Evolutionary conservation across 1,140 invertebrate genomes (phyloP).

Genomic region (Xylocopa sonorina): DNA sequence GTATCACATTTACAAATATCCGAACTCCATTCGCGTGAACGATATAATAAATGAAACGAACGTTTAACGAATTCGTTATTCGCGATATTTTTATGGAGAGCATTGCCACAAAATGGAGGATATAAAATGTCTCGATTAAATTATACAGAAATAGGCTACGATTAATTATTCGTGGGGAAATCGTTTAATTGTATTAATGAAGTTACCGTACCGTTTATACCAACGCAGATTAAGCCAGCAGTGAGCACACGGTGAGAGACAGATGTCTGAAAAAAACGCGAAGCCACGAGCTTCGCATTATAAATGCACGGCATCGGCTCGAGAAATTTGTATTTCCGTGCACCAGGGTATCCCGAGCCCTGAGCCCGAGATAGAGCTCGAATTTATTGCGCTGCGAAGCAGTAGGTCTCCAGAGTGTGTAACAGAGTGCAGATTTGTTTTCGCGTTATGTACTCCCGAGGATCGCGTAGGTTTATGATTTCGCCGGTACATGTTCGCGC

Average conservation of each 20-base stretch:
- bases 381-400: constrained; percentile 17
- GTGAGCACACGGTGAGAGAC: too few relatives aligned
- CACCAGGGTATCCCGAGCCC: not conserved
- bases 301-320: constrained; percentile 15
- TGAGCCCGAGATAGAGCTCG: not conserved
- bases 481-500: not conserved
- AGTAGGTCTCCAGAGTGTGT: constrained; percentile 18
- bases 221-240: not conserved
- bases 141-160: too few relatives aligned
- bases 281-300: not conserved
- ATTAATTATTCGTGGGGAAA: too few relatives aligned
- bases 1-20: too few relatives aligned
- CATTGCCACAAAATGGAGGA: too few relatives aligned
- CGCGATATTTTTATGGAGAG: too few relatives aligned
- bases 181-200: not conserved
- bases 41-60: too few relatives aligned
- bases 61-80: too few relatives aligned
- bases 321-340: constrained; percentile 23
- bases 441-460: not conserved
- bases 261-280: not conserved
- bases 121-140: too few relatives aligned
- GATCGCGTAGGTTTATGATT: not conserved
- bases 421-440: constrained; percentile 25
- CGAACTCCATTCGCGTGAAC: too few relatives aligned
- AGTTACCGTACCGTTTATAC: not conserved